Conservation (phyloP, 2,113 vertebrate genomes). For the Paramisgurnus dabryanus region DNA sequence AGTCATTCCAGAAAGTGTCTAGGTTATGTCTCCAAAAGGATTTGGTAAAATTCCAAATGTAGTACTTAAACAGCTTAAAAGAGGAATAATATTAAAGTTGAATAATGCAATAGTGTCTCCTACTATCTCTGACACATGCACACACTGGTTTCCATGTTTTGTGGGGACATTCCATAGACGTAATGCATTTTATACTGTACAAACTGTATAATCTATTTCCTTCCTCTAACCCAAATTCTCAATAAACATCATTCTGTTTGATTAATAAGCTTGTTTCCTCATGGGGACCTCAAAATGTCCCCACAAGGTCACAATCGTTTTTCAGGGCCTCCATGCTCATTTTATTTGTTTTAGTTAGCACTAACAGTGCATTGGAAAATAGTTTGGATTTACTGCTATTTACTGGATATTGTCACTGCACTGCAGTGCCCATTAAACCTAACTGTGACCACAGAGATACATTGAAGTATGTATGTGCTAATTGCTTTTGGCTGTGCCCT, state of each 20-base stretch:
- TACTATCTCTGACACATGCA: neutral
- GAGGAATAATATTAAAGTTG: neutral
- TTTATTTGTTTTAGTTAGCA: neutral
- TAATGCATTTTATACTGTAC: too few species aligned
- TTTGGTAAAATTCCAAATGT: neutral
- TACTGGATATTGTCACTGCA: conserved; percentile 26
- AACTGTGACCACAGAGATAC: neutral
- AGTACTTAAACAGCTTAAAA: too few species aligned
- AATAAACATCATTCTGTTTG: too few species aligned
- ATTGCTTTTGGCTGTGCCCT: neutral
- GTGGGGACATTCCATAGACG: too few species aligned
- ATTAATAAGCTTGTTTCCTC: too few species aligned
- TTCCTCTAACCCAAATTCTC: too few species aligned
- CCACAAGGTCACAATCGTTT: neutral
- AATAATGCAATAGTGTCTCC: neutral
- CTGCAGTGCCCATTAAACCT: conserved; percentile 2
- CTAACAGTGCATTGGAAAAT: neutral
- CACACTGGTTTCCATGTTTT: too few species aligned
- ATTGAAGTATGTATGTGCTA: conserved; percentile 4
- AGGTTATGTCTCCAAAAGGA: neutral
- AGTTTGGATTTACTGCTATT: conserved; percentile 23
- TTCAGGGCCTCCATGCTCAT: neutral
- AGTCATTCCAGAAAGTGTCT: neutral
- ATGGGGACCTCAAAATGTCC: too few species aligned
- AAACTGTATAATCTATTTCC: too few species aligned